These are phyloP conservation scores for Muscidifurax raptorellus DNA, from an alignment of 1,140 invertebrate genomes.

Conservation along the genomic window DNA sequence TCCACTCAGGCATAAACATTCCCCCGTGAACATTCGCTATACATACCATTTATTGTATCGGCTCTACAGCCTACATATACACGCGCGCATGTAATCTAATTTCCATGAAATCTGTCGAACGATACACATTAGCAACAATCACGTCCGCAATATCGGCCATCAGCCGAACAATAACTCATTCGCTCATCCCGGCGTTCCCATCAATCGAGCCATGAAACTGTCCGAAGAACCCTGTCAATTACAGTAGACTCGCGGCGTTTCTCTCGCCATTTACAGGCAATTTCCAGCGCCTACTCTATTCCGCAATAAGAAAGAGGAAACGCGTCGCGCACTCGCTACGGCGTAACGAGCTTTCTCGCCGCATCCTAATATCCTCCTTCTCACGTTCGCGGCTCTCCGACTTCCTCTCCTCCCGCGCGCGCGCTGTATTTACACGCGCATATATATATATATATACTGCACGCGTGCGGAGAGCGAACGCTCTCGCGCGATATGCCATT, in stretches of 20 bases:
- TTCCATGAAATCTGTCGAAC: neutral
- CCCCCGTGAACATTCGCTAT: no score
- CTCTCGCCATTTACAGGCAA: conserved; percentile 27
- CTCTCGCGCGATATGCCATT: conserved; percentile 2
- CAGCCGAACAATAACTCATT: neutral
- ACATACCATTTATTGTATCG: no score
- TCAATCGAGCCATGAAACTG: conserved; percentile 14
- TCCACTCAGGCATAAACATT: no score
- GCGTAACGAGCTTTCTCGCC: conserved; percentile 32
- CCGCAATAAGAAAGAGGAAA: neutral
- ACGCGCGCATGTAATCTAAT: neutral
- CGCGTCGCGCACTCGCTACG: neutral
- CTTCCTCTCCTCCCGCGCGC: conserved; percentile 19
- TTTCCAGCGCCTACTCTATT: conserved; percentile 7
- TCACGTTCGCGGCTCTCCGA: conserved; percentile 12
- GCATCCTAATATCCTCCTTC: conserved; percentile 42
- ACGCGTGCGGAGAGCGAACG: no score
- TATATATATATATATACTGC: no score
- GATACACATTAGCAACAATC: neutral
- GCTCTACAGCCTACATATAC: no score
- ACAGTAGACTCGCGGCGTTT: neutral
- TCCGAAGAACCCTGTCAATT: neutral
- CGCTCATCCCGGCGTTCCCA: neutral
- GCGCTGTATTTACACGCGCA: neutral
- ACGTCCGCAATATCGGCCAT: neutral